Conservation (phyloP, 2,797 vertebrate genomes). For the Galaxias olidus region DNA sequence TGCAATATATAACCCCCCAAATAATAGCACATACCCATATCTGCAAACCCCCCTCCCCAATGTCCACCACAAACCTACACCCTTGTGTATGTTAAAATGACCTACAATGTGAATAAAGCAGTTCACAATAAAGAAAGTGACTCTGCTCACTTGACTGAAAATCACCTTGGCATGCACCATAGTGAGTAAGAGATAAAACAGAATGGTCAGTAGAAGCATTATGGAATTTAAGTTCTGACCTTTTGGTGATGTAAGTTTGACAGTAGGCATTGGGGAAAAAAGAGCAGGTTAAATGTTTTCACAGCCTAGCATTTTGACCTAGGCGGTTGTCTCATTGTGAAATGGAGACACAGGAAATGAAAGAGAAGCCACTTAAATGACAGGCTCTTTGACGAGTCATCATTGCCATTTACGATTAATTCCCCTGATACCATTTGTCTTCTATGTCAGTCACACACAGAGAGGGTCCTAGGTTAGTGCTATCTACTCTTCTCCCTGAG, state of each 20-base stretch:
- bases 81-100: constrained; percentile 1
- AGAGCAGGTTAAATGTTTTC: constrained; percentile 15
- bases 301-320: not conserved
- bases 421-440: constrained; percentile 41
- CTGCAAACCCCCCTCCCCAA: no score
- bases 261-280: constrained; percentile 50
- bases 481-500: constrained; percentile 20
- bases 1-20: no score
- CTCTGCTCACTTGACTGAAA: not conserved
- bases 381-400: constrained; percentile 65
- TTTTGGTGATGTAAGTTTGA: constrained; percentile 44
- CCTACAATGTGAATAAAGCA: not conserved
- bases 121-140: constrained; percentile 4
- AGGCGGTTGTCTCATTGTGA: constrained; percentile 40
- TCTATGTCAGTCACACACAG: constrained; percentile 55
- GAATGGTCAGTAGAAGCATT: constrained; percentile 23
- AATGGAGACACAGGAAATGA: constrained; percentile 7
- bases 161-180: constrained; percentile 11
- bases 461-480: constrained; percentile 61
- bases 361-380: not conserved
- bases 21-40: no score
- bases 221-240: constrained; percentile 37
- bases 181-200: constrained; percentile 9
- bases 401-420: constrained; percentile 56
- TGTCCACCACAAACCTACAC: no score